Evolutionary conservation across 1,140 invertebrate genomes (phyloP).

Genomic region (Bradynema listronoti): DNA sequence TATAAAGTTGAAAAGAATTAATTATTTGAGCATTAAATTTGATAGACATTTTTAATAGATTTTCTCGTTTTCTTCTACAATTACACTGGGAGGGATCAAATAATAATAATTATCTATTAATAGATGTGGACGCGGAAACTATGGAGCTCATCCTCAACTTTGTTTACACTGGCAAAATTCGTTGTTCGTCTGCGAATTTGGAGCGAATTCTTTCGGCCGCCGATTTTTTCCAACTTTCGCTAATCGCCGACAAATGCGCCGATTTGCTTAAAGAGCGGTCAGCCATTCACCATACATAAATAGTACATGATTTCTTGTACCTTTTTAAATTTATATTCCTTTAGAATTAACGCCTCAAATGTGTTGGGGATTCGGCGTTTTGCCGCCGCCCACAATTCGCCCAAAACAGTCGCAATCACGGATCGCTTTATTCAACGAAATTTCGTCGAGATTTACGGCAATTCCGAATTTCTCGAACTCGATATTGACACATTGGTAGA

Average conservation of each 20-base stretch:
- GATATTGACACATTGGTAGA: conserved; percentile 62
- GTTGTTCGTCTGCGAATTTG: conserved; percentile 73
- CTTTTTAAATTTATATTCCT: background rate
- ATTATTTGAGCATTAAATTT: background rate
- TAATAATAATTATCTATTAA: conserved; percentile 62
- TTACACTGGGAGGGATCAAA: conserved; percentile 68
- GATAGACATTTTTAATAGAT: background rate
- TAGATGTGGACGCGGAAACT: conserved; percentile 56
- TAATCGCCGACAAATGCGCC: conserved; percentile 76
- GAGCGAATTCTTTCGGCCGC: conserved; percentile 79
- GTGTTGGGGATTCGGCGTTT: conserved; percentile 76
- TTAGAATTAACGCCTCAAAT: conserved; percentile 60
- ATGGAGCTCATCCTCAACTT: conserved; percentile 77
- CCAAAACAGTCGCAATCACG: conserved; percentile 68
- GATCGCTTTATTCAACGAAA: conserved; percentile 77
- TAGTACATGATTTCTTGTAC: background rate
- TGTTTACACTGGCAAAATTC: conserved; percentile 75
- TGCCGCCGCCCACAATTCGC: conserved; percentile 74
- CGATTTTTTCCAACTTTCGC: conserved; percentile 73
- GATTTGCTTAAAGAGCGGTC: conserved; percentile 73
- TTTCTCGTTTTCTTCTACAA: background rate
- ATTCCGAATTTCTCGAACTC: conserved; percentile 73
- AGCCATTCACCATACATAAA: conserved; percentile 58
- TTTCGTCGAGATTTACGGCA: conserved; percentile 71
- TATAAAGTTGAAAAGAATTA: background rate